Evolutionary conservation across 2,113 vertebrate genomes (phyloP).

Genomic region (Plestiodon gilberti): DNA sequence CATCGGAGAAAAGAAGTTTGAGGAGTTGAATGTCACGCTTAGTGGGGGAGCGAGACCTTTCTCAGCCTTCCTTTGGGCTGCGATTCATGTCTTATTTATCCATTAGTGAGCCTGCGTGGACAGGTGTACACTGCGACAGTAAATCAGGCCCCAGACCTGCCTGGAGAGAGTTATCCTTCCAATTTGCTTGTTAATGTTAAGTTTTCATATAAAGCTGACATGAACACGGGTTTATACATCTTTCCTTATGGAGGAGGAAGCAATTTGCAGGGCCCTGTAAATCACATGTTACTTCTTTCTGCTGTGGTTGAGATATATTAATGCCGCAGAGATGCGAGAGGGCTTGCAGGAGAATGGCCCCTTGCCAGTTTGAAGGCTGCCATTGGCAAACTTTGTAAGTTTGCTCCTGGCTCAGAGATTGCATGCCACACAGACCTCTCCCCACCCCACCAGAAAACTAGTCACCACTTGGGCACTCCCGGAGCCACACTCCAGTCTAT

Average conservation of each 20-base stretch:
- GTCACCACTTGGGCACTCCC: neutral
- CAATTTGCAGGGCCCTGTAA: conserved; percentile 11
- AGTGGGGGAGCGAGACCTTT: rapidly evolving
- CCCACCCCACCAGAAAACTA: neutral
- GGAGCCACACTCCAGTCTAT: neutral
- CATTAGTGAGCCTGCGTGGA: neutral
- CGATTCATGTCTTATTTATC: conserved; percentile 18
- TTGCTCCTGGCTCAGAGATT: neutral
- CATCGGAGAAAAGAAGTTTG: neutral
- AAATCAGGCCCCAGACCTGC: neutral
- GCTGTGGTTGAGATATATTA: neutral
- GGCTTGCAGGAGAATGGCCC: neutral
- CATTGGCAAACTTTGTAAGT: neutral
- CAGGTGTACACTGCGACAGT: neutral
- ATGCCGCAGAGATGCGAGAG: rapidly evolving
- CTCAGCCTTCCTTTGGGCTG: neutral
- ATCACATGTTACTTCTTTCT: neutral
- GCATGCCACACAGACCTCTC: neutral
- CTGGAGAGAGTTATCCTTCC: neutral
- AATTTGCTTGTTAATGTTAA: conserved; percentile 6
- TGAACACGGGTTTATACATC: neutral
- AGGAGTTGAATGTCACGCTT: rapidly evolving
- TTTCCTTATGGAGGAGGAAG: neutral
- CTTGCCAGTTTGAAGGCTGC: neutral
- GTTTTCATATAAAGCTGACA: rapidly evolving